A percentile compares a stretch with the other conserved stretches of the same genome.
Evolutionary conservation across 2,113 vertebrate species (phyloP).

Genomic region (Coptodon bakossiorum): DNA sequence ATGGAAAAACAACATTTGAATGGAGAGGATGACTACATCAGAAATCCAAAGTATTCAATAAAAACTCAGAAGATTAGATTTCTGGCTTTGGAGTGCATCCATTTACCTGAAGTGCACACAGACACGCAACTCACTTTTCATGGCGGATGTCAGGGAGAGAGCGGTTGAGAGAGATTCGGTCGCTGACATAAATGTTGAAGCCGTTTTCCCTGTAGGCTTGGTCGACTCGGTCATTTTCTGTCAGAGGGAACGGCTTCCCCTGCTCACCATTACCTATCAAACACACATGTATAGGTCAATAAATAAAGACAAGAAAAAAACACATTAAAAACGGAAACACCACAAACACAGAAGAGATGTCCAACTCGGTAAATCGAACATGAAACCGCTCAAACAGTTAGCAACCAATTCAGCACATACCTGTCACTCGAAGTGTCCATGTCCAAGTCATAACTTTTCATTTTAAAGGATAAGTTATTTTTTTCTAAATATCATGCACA

Average conservation of each 20-base stretch:
- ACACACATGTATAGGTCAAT: background rate
- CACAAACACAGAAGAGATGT: background rate
- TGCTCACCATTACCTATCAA: constrained; percentile 89
- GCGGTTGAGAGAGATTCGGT: constrained; percentile 92
- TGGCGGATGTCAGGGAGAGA: constrained; percentile 95
- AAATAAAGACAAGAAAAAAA: background rate
- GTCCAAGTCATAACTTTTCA: background rate
- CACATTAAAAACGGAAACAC: fast-evolving
- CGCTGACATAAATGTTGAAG: constrained; percentile 96
- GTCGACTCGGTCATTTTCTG: constrained; percentile 83
- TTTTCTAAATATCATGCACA: background rate
- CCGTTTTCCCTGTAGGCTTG: constrained; percentile 97
- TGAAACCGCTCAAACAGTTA: background rate
- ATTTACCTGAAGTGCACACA: background rate
- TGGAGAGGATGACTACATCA: background rate
- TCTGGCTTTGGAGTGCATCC: background rate
- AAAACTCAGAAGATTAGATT: background rate
- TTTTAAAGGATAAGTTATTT: background rate
- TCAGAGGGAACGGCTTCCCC: constrained; percentile 86
- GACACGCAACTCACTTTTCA: constrained; percentile 79
- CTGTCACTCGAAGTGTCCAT: background rate
- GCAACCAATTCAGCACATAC: background rate
- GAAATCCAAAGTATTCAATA: background rate
- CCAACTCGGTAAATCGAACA: background rate
- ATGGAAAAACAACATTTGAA: background rate